Percentiles rank a stretch among this genome's conserved stretches.
Conservation (phyloP, 2,888 invertebrate genomes). For the Hyposoter didymator region DNA sequence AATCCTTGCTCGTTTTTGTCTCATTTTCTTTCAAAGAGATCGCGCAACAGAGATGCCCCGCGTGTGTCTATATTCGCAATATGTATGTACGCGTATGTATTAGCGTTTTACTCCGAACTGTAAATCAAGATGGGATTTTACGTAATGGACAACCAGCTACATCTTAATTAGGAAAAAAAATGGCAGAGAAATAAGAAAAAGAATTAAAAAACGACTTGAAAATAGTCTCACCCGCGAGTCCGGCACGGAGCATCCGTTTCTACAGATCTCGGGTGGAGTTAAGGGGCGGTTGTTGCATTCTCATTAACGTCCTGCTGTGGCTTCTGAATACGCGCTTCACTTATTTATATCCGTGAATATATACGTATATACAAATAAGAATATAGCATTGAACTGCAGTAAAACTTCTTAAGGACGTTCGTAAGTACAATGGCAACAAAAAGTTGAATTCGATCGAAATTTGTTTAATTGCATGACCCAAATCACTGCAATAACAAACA, state of each 20-base stretch:
- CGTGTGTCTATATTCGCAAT: background rate
- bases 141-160: conserved; percentile 77
- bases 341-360: background rate
- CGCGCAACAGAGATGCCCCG: conserved; percentile 14
- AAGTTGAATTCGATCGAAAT: background rate
- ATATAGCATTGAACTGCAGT: conserved; percentile 9
- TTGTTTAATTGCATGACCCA: background rate
- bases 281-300: conserved; percentile 75
- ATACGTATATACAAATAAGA: background rate
- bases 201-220: conserved; percentile 21
- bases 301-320: conserved; percentile 75
- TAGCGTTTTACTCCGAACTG: conserved; percentile 61
- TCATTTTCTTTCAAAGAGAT: conserved; percentile 1
- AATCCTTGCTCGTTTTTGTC: conserved; percentile 20
- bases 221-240: conserved; percentile 51
- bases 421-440: conserved; percentile 8
- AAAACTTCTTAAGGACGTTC: conserved; percentile 10
- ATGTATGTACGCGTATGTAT: conserved; percentile 7
- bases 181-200: background rate
- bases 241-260: conserved; percentile 73
- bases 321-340: conserved; percentile 64
- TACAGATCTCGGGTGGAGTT: conserved; percentile 75
- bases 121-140: conserved; percentile 78
- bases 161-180: conserved; percentile 77
- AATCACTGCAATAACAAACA: background rate